A percentile compares a stretch with the other conserved stretches of the same genome.
These are phyloP conservation scores for Melieria omissa DNA, from an alignment of 2,888 invertebrate genomes.

Conservation along the genomic window DNA sequence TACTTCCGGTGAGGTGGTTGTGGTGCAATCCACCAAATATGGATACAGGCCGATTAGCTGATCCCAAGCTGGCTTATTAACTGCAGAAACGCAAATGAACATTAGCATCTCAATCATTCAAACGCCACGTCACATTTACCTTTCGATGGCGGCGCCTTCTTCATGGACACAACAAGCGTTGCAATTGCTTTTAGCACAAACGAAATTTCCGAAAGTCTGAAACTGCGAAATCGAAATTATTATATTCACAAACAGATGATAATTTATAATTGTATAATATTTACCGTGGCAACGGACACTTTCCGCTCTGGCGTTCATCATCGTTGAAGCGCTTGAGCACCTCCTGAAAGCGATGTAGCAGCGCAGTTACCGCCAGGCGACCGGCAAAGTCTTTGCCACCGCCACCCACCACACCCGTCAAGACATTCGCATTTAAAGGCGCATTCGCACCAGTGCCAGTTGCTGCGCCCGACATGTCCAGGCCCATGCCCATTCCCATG, in stretches of 20 bases:
- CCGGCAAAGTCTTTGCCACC: slow-evolving; percentile 73
- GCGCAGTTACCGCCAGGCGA: slow-evolving; percentile 88
- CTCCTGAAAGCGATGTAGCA: slow-evolving; percentile 92
- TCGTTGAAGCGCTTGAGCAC: slow-evolving; percentile 89
- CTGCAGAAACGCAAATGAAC: slow-evolving; percentile 65
- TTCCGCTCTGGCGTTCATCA: slow-evolving; percentile 84
- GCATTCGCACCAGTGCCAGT: slow-evolving; percentile 30
- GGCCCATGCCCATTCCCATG: too few species aligned
- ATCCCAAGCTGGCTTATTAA: slow-evolving; percentile 91
- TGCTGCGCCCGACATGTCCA: background rate
- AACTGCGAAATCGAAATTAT: slow-evolving; percentile 69
- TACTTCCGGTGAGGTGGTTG: slow-evolving; percentile 82
- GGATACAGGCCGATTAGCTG: slow-evolving; percentile 93
- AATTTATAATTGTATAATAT: slow-evolving; percentile 12
- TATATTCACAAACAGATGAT: background rate
- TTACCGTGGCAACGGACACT: slow-evolving; percentile 86
- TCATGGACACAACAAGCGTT: slow-evolving; percentile 90
- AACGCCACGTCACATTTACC: slow-evolving; percentile 67
- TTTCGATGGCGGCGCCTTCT: slow-evolving; percentile 88
- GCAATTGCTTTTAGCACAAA: slow-evolving; percentile 95
- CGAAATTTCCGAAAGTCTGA: slow-evolving; percentile 93
- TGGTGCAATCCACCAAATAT: slow-evolving; percentile 85
- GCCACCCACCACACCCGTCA: slow-evolving; percentile 44
- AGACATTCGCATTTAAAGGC: slow-evolving; percentile 53
- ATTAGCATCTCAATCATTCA: background rate